These are phyloP conservation scores for Torymus auratus DNA, from an alignment of 2,888 invertebrate species.

Conservation along the genomic window DNA sequence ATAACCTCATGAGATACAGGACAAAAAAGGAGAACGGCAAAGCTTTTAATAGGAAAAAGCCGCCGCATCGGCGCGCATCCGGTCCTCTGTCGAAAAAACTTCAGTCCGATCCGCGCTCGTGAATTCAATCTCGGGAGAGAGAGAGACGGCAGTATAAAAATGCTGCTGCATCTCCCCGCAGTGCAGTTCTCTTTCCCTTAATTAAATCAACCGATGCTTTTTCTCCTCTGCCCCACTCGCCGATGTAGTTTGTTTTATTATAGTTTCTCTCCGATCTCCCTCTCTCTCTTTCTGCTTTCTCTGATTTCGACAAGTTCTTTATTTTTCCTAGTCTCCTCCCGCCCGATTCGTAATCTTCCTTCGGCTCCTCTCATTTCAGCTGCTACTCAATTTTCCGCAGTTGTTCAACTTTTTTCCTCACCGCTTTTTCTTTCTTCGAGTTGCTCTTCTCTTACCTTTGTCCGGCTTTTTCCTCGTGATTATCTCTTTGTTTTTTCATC, in stretches of 20 bases:
- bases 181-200: slow-evolving; percentile 20
- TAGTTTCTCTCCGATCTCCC: slow-evolving; percentile 19
- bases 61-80: not conserved
- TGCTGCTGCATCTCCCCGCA: slow-evolving; percentile 18
- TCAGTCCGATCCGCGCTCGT: slow-evolving; percentile 9
- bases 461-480: not conserved
- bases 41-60: not conserved
- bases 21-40: not conserved
- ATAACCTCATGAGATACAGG: not conserved
- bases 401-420: not conserved
- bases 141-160: slow-evolving; percentile 16
- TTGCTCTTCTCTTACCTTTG: not conserved
- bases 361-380: not conserved
- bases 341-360: slow-evolving; percentile 9
- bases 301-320: slow-evolving; percentile 18
- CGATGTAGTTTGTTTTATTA: slow-evolving; percentile 34
- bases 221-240: not conserved
- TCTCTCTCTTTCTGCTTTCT: slow-evolving; percentile 19
- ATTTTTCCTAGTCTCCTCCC: not conserved
- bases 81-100: slow-evolving; percentile 27
- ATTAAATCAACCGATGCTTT: slow-evolving; percentile 43
- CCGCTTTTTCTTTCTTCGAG: not conserved
- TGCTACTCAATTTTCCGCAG: slow-evolving; percentile 4
- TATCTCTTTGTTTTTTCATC: not conserved
- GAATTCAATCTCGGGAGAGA: slow-evolving; percentile 39